Base-by-base conservation (phyloP, 2,888 invertebrate species). In the Tridacna gigas region DNA sequence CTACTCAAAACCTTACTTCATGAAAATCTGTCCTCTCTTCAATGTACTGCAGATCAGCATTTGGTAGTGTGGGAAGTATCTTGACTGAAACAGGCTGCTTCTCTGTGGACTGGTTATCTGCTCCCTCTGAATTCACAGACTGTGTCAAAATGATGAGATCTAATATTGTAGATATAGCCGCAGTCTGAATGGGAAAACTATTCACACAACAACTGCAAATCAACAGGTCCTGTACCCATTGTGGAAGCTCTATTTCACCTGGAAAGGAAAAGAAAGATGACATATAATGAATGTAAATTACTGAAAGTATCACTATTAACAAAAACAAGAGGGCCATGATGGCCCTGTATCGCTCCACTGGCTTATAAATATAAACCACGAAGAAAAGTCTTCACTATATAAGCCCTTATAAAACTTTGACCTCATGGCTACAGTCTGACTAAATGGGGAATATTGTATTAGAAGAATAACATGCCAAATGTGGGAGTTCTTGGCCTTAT, bases 211-310 rank as follows among this genome's bases (percentile, higher is more conserved):
- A 97, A 0, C 96, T 96, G 75, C 96, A 96, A 11, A 97, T 96
- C 7, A 97, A 95, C 20, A 97, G 94, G 63, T 97, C 96, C 91
- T 96, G 96, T 65, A 97, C 94, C 97, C 97, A 97, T 51, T 69
- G 96, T 91, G 89, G 94, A 48, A 93, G 89, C 18, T 84, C 95
- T 92, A 45, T 79, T 4, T 28, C 48, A 61, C 73, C 82, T 82
- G 79, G 37, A 37, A 37, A 37, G 37, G 7, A 37, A 37, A 37
- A 7, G 2, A 37, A 37, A 37, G 2, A 37, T 37, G 7, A 37
- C 2, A 37, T 37, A 37, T 4, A 37, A 37, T 37, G 7, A 37
- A 37, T 37, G 7, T 37, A 37, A 37, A 37, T 4, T 37, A 37
- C 37, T 37, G 37, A 37, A 37, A 37, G 37, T 37, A 37, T 7